A percentile compares a stretch with the other conserved stretches of the same genome.
These are phyloP conservation scores for Buathra laborator DNA, from an alignment of 2,888 invertebrate genomes.

Conservation along the genomic window DNA sequence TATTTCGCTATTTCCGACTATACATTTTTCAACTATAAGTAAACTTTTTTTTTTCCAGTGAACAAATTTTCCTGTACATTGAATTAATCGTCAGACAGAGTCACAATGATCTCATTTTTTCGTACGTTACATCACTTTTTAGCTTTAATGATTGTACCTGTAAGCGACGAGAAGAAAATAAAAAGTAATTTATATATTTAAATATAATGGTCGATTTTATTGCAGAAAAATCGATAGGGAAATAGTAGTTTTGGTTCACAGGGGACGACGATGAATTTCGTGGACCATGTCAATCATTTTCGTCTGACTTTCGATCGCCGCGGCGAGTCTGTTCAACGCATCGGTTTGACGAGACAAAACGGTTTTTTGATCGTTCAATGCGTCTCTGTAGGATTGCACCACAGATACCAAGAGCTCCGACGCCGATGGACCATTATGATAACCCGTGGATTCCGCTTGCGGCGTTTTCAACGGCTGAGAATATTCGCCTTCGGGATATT, in stretches of 20 bases:
- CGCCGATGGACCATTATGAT: slow-evolving; percentile 25
- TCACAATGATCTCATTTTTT: slow-evolving; percentile 65
- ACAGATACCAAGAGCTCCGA: slow-evolving; percentile 47
- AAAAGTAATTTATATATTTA: slow-evolving; percentile 64
- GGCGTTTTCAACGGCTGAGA: neutral
- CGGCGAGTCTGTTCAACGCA: slow-evolving; percentile 58
- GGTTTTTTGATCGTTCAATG: slow-evolving; percentile 52
- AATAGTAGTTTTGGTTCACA: neutral
- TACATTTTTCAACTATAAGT: too few species aligned
- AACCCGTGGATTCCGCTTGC: slow-evolving; percentile 21
- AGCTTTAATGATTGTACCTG: slow-evolving; percentile 53
- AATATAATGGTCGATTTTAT: slow-evolving; percentile 27
- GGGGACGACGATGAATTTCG: neutral
- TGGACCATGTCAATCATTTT: slow-evolving; percentile 49
- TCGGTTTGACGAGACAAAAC: slow-evolving; percentile 48
- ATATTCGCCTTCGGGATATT: slow-evolving; percentile 6
- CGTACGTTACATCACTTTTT: slow-evolving; percentile 3
- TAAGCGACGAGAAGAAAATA: slow-evolving; percentile 50
- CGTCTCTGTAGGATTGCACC: slow-evolving; percentile 54
- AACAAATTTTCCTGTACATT: slow-evolving; percentile 33
- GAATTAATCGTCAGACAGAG: slow-evolving; percentile 38
- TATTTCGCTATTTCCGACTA: too few species aligned
- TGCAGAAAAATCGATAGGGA: neutral
- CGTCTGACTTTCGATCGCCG: slow-evolving; percentile 60
- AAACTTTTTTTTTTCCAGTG: too few species aligned